phyloP scores from a whole-genome alignment of 2,797 vertebrate genomes.

The Mormyrops boulengeri region DNA sequence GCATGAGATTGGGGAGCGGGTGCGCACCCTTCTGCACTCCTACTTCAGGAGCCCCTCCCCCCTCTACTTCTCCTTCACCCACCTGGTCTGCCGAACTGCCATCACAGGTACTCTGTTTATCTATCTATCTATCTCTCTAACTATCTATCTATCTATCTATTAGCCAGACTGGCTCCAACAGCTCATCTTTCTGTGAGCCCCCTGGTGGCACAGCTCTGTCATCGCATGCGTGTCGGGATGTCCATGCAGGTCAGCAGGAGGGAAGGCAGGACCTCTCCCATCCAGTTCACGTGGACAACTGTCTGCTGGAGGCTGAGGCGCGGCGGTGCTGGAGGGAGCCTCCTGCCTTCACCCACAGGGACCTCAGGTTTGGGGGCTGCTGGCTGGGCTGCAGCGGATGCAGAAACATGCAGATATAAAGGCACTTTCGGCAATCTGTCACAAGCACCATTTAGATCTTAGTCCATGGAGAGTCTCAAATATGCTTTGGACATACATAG shows the following conservation, averaged over 20 bases:
- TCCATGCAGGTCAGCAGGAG: conserved; percentile 74
- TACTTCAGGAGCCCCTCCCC: conserved; percentile 81
- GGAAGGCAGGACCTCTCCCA: conserved; percentile 88
- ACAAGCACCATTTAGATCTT: not conserved
- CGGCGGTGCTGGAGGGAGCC: conserved; percentile 88
- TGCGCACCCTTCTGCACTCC: conserved; percentile 69
- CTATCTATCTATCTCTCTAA: not conserved
- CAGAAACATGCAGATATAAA: not conserved
- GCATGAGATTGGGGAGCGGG: conserved; percentile 80
- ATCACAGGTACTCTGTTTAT: conserved; percentile 62
- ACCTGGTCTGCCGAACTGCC: conserved; percentile 87
- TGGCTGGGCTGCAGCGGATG: not conserved
- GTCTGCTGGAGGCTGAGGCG: conserved; percentile 86
- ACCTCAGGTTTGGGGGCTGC: conserved; percentile 74
- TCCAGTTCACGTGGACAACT: conserved; percentile 94
- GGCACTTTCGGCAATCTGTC: not conserved
- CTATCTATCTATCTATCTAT: not conserved
- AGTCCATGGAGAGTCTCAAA: not conserved
- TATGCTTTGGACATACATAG: not conserved
- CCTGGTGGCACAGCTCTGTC: not conserved
- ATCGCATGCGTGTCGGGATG: not conserved
- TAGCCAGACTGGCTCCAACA: not conserved
- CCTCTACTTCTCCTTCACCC: conserved; percentile 82
- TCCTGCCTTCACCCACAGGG: conserved; percentile 86
- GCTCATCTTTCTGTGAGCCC: not conserved